phyloP scores from a whole-genome alignment of 92 coral and sea anemone species.

The Porites evermanni region DNA sequence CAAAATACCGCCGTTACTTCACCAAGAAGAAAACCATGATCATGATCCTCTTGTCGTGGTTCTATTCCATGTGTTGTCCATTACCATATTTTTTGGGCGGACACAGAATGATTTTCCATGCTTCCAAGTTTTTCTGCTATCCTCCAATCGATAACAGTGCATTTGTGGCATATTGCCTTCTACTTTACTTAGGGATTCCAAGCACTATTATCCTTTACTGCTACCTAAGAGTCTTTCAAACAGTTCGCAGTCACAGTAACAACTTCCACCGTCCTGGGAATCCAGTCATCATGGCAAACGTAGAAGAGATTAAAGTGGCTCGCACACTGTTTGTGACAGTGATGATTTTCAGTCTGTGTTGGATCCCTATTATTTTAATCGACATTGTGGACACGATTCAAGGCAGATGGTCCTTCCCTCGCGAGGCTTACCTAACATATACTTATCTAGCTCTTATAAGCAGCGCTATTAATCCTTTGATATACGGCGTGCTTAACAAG shows the following conservation, averaged over 20 bases:
- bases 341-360: not conserved
- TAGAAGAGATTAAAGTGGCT: not conserved
- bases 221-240: not conserved
- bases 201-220: not conserved
- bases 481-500: conserved; percentile 62
- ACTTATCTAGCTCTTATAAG: conserved; percentile 38
- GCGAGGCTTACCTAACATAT: conserved; percentile 47
- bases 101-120: not conserved
- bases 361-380: not conserved
- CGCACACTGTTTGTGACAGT: not conserved
- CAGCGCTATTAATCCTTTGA: conserved; percentile 55
- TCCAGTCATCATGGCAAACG: not conserved
- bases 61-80: not conserved
- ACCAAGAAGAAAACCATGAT: not conserved
- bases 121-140: not conserved
- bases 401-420: not conserved
- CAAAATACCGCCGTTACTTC: conserved; percentile 63
- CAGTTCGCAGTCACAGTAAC: not conserved
- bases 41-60: not conserved
- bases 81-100: not conserved
- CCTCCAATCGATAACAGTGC: not conserved
- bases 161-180: not conserved
- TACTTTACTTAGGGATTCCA: not conserved
- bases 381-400: not conserved
- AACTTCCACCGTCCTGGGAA: not conserved